Percentiles rank a stretch among this genome's conserved stretches.
Conservation (phyloP, 2,113 vertebrate species). For the Accipiter virgatus region DNA sequence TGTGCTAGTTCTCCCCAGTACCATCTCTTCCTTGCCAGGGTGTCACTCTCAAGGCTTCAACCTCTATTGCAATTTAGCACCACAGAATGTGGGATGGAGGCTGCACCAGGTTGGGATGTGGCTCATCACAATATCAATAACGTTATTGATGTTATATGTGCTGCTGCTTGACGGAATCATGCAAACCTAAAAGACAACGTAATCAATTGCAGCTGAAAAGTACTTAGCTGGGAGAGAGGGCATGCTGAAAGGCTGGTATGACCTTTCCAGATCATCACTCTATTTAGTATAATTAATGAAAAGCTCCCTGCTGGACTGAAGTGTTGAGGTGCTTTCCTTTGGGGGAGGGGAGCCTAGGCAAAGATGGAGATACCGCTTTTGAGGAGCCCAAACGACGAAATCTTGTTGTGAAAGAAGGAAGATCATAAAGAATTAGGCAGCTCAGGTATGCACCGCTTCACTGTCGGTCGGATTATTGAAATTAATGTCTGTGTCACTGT, state of each 20-base stretch:
- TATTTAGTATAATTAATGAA: slow-evolving; percentile 34
- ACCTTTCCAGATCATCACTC: slow-evolving; percentile 17
- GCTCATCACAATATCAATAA: background rate
- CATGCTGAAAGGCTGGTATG: background rate
- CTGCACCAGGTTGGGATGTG: background rate
- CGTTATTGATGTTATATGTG: background rate
- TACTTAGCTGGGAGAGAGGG: background rate
- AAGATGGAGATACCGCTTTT: background rate
- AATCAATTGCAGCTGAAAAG: slow-evolving; percentile 25
- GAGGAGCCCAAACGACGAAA: background rate
- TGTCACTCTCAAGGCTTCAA: background rate
- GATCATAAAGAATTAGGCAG: background rate
- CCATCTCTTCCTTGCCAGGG: background rate
- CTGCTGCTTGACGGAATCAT: background rate
- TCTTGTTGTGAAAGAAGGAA: background rate
- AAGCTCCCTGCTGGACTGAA: background rate
- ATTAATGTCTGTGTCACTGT: slow-evolving; percentile 36
- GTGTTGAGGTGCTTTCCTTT: background rate
- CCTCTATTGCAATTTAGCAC: background rate
- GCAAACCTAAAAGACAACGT: background rate
- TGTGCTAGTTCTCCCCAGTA: background rate
- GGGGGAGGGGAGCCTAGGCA: background rate
- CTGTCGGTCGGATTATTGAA: slow-evolving; percentile 44
- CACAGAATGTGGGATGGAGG: background rate
- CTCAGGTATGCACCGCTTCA: slow-evolving; percentile 4